A percentile compares a stretch with the other conserved stretches of the same genome.
Evolutionary conservation across 2,888 invertebrate genomes (phyloP).

Genomic region (Apotomis capreana): DNA sequence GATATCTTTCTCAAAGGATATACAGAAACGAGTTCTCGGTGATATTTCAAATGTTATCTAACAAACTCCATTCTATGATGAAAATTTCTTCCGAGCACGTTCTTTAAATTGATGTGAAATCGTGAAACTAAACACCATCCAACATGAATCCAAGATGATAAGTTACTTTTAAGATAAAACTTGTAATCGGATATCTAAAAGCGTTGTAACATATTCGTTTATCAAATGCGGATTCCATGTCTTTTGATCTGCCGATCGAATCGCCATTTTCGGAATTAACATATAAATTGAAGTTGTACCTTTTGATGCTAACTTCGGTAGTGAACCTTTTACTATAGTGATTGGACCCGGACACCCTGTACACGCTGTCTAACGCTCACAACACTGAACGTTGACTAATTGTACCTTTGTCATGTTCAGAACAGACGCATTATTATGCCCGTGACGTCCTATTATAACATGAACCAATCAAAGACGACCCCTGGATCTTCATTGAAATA

Average conservation of each 20-base stretch:
- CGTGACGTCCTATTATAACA: conserved; percentile 41
- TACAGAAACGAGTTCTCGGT: background rate
- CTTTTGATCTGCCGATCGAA: conserved; percentile 23
- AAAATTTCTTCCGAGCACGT: background rate
- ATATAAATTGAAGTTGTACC: conserved; percentile 30
- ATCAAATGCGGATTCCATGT: conserved; percentile 12
- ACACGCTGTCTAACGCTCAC: conserved; percentile 11
- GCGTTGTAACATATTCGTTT: conserved; percentile 18
- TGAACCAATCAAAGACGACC: conserved; percentile 42
- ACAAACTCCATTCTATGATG: background rate
- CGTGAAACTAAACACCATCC: conserved; percentile 10
- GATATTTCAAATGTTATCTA: background rate
- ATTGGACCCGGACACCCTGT: conserved; percentile 5
- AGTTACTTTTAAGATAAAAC: conserved; percentile 2
- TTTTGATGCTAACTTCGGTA: conserved; percentile 17
- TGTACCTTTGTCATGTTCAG: conserved; percentile 38
- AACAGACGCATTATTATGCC: conserved; percentile 37
- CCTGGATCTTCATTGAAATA: conserved; percentile 42
- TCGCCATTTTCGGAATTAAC: conserved; percentile 29
- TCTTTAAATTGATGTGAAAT: conserved; percentile 5
- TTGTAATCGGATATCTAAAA: conserved; percentile 11
- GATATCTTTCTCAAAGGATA: background rate
- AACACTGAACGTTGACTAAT: conserved; percentile 37
- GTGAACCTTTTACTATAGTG: conserved; percentile 19
- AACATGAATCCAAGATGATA: background rate